Conservation (phyloP, 2,888 invertebrate genomes). For the Scaptomyza cyrtandrae region DNA sequence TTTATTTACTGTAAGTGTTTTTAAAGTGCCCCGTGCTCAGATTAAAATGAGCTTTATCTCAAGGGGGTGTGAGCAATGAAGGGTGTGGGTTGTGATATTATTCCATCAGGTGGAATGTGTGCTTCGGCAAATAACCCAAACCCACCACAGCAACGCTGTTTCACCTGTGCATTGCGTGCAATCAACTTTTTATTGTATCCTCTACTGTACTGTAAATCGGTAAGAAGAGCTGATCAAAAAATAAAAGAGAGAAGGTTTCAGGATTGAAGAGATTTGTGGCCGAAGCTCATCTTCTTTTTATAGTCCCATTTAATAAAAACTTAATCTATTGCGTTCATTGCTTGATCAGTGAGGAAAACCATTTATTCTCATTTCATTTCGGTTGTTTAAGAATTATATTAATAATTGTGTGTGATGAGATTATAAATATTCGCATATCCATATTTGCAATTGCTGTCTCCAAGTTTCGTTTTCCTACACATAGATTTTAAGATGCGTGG, state of each 20-base stretch:
- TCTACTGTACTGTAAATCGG: not conserved
- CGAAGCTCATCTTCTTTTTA: too few relatives aligned
- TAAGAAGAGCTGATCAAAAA: not conserved
- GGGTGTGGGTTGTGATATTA: not conserved
- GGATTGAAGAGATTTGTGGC: too few relatives aligned
- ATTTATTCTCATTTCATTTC: too few relatives aligned
- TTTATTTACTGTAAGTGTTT: slow-evolving; percentile 69
- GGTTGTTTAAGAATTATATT: too few relatives aligned
- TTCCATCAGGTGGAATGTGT: slow-evolving; percentile 37
- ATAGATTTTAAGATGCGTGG: not conserved
- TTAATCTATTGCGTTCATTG: too few relatives aligned
- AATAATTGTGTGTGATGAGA: too few relatives aligned
- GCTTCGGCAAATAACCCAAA: not conserved
- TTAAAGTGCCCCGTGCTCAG: slow-evolving; percentile 63
- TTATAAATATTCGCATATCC: too few relatives aligned
- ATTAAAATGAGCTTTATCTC: slow-evolving; percentile 49
- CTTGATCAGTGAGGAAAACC: too few relatives aligned
- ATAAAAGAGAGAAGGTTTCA: too few relatives aligned
- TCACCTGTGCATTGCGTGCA: slow-evolving; percentile 48
- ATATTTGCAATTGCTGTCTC: not conserved
- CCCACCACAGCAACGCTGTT: not conserved
- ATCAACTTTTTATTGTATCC: slow-evolving; percentile 24
- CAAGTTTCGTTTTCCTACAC: not conserved
- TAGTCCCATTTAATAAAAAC: too few relatives aligned
- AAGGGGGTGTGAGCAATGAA: not conserved